Conservation (phyloP, 1,140 invertebrate species). For the Bombus sibiricus region DNA sequence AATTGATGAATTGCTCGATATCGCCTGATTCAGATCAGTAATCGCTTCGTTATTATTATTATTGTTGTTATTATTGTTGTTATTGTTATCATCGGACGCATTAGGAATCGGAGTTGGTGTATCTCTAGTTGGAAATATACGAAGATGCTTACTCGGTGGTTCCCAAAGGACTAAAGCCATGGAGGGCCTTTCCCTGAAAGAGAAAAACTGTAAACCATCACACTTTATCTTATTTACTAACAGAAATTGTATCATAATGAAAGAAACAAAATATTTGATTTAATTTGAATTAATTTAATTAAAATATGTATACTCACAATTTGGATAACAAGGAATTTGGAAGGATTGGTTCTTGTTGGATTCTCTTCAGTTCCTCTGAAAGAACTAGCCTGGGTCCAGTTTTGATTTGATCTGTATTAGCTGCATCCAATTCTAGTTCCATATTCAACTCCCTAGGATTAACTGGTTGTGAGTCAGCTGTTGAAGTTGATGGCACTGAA, state of each 20-base stretch:
- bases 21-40: conserved; percentile 74
- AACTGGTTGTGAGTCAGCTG: conserved; percentile 33
- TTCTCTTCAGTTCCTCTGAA: conserved; percentile 87
- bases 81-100: conserved; percentile 65
- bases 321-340: conserved; percentile 84
- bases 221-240: conserved; percentile 53
- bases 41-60: conserved; percentile 71
- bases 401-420: conserved; percentile 62
- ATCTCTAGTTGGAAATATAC: conserved; percentile 69
- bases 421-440: conserved; percentile 65
- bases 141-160: conserved; percentile 85
- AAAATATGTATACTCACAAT: conserved; percentile 79
- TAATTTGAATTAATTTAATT: not conserved
- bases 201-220: conserved; percentile 59
- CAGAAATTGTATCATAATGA: not conserved
- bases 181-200: conserved; percentile 86
- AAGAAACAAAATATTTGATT: not conserved
- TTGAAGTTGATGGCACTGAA: conserved; percentile 68
- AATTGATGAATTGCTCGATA: conserved; percentile 47
- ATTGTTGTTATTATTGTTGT: conserved; percentile 69
- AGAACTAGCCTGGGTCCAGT: conserved; percentile 82
- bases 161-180: conserved; percentile 91
- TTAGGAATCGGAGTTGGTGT: conserved; percentile 55
- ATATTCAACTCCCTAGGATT: conserved; percentile 38
- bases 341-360: conserved; percentile 85